These are phyloP conservation scores for Lethrus apterus DNA, from an alignment of 1,140 invertebrate genomes.

Conservation along the genomic window DNA sequence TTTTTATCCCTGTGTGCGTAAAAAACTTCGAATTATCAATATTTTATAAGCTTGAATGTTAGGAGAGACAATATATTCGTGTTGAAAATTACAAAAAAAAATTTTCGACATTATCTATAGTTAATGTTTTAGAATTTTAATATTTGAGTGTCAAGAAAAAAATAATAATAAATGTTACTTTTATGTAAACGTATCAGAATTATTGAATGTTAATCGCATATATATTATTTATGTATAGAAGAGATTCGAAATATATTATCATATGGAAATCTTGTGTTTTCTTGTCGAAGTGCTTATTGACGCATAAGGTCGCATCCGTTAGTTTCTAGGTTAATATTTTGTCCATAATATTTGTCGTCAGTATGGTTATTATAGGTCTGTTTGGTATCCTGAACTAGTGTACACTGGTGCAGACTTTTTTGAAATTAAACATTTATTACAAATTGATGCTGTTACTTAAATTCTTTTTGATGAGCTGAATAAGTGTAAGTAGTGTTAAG, in stretches of 20 bases:
- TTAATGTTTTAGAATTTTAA: slow-evolving; percentile 1
- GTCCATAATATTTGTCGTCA: no score
- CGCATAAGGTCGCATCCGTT: no score
- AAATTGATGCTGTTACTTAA: no score
- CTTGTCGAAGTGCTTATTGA: background rate
- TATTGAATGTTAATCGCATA: background rate
- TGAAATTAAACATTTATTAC: no score
- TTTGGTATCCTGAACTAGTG: no score
- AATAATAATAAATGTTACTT: background rate
- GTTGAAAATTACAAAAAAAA: background rate
- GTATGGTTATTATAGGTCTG: no score
- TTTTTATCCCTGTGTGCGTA: slow-evolving; percentile 4
- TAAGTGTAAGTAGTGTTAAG: no score
- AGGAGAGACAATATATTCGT: slow-evolving; percentile 10
- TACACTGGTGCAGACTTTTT: no score
- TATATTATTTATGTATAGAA: background rate
- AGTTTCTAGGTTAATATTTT: no score
- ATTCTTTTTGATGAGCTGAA: no score
- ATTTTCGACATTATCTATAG: background rate
- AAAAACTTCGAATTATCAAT: slow-evolving; percentile 1
- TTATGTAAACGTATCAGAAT: background rate
- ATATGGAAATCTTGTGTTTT: background rate
- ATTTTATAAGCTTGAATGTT: slow-evolving; percentile 11
- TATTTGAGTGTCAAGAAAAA: background rate
- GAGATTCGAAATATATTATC: background rate